Evolutionary conservation across 1,140 invertebrate species (phyloP).

Genomic region (Drosophila parvula): DNA sequence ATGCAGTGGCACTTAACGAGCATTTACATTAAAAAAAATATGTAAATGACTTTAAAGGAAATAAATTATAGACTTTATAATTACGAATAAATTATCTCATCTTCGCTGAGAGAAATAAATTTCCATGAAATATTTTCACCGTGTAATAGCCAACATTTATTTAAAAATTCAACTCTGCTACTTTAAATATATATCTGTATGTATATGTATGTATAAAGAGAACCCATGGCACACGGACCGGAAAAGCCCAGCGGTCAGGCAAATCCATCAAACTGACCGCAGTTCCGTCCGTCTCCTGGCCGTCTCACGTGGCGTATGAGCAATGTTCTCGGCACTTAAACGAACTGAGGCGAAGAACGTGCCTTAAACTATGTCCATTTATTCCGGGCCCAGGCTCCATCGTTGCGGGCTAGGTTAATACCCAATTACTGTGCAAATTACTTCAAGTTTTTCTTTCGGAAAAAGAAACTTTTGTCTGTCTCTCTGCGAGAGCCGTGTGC

Average conservation of each 20-base stretch:
- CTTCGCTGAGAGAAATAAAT: background rate
- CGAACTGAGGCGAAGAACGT: slow-evolving; percentile 50
- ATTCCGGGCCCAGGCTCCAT: slow-evolving; percentile 20
- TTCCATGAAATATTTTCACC: background rate
- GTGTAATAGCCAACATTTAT: background rate
- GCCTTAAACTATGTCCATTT: slow-evolving; percentile 77
- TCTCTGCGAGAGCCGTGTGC: background rate
- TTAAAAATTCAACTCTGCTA: background rate
- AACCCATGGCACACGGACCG: background rate
- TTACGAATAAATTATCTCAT: background rate
- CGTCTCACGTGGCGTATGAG: slow-evolving; percentile 56
- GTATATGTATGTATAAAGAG: background rate
- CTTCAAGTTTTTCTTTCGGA: slow-evolving; percentile 63
- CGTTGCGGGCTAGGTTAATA: slow-evolving; percentile 71
- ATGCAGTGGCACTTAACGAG: slow-evolving; percentile 41
- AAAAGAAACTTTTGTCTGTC: slow-evolving; percentile 52
- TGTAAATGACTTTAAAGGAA: background rate
- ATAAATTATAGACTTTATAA: slow-evolving; percentile 1
- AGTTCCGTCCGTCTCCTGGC: slow-evolving; percentile 5
- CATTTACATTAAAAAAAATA: slow-evolving; percentile 11
- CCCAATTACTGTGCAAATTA: slow-evolving; percentile 83
- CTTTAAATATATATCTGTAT: slow-evolving; percentile 3
- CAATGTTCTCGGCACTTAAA: slow-evolving; percentile 57
- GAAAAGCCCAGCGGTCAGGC: slow-evolving; percentile 7
- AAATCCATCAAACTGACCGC: slow-evolving; percentile 75